Evolutionary conservation across 1,140 invertebrate species (phyloP).

Genomic region (Magallana gigas): DNA sequence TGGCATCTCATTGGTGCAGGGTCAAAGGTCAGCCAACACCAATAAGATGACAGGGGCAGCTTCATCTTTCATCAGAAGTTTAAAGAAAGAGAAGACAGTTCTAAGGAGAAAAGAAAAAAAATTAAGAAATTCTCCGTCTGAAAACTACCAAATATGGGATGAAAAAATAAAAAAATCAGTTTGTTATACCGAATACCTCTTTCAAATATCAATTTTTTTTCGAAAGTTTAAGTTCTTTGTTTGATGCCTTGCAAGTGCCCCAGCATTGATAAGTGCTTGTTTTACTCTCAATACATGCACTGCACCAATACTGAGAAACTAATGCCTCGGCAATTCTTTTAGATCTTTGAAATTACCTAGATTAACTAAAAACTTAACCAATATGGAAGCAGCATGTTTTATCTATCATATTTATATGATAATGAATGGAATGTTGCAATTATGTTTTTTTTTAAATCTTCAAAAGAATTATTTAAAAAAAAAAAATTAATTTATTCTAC

Average conservation of each 20-base stretch:
- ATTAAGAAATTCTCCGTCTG: not conserved
- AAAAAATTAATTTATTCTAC: too few species aligned
- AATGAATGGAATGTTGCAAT: too few species aligned
- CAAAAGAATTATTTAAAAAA: too few species aligned
- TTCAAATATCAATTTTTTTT: too few species aligned
- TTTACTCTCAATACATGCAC: conserved; percentile 51
- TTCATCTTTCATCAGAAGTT: not conserved
- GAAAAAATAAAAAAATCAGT: too few species aligned
- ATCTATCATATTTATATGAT: too few species aligned
- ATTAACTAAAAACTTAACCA: too few species aligned
- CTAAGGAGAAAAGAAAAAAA: not conserved
- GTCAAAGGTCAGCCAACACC: conserved; percentile 20
- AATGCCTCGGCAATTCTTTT: not conserved
- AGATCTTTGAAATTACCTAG: too few species aligned
- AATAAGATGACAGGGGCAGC: conserved; percentile 5
- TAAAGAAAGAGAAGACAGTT: not conserved
- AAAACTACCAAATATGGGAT: too few species aligned
- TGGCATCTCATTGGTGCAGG: conserved; percentile 32
- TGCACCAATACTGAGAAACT: conserved; percentile 50
- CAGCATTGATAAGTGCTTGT: conserved; percentile 64
- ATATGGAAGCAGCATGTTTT: too few species aligned
- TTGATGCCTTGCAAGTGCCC: conserved; percentile 33
- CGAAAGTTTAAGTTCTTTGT: not conserved
- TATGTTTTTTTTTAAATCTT: too few species aligned
- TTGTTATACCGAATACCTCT: too few species aligned